Base-by-base conservation (phyloP, 2,888 invertebrate species). In the Meteorus cinctellus region DNA sequence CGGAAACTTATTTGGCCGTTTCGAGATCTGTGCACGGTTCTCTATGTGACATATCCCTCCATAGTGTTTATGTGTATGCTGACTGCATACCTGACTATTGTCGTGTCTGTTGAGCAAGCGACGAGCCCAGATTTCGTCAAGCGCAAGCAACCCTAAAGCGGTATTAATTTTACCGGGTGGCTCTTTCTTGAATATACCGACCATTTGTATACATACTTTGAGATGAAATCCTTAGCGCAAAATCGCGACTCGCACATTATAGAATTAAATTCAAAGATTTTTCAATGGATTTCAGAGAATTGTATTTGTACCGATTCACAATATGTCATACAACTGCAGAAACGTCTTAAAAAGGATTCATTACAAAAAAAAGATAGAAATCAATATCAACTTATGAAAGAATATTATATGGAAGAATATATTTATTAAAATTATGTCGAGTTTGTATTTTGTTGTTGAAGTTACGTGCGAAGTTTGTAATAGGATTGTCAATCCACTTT, bases 71-170 rank as follows among this genome's bases (percentile, higher is more conserved):
- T 62, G 51, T 71, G 71, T 74, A 51, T 67, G 34, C 31, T 55
- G 51, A 60, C 41, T 41, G 68, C 14, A 45, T 67, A 60, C 68
- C 66, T 59, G 74, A 29, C 41, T 62, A 62, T 67, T 60, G 59
- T 60, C 59, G 36, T 67, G 59, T 55, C 41, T 60, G 66, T 66
- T 70, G 65, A 29, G 65, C 73, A 78, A 72, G 76, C 70, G 69
- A 66, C 48, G 63, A 29, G 71, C 48, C 77, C 66, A 74, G 74
- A 77, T 76, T 77, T 70, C 80, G 80, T 80, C 79, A 81, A 75
- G 82, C 78, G 80, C 81, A 83, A 81, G 81, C 76, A 82, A 82
- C 83, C 84, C 81, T 85, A 84, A 84, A 85, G 85, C 85, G 85
- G 84, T 85, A 85, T 85, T 85, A 85, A 85, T 85, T 85, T 85